These are phyloP conservation scores for Pelosia muscerda DNA, from an alignment of 2,888 invertebrate genomes.

Conservation along the genomic window DNA sequence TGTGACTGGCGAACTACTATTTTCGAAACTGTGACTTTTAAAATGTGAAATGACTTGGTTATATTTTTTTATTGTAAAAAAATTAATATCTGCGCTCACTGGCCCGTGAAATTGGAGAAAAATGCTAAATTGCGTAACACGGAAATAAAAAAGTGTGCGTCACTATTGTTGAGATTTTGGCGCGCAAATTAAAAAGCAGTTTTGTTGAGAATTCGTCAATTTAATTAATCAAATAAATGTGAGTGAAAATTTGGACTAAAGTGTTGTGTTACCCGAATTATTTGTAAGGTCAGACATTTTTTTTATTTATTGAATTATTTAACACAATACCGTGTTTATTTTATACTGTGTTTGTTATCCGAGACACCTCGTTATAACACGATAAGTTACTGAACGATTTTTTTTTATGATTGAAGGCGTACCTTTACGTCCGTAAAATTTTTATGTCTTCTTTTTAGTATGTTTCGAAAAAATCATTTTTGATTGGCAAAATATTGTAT, in stretches of 20 bases:
- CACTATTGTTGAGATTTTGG: slow-evolving; percentile 48
- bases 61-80: slow-evolving; percentile 50
- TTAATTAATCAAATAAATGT: slow-evolving; percentile 22
- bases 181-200: slow-evolving; percentile 46
- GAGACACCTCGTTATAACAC: slow-evolving; percentile 17
- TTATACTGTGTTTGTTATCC: neutral
- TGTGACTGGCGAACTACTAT: slow-evolving; percentile 61
- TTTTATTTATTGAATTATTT: neutral
- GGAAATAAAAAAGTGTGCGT: slow-evolving; percentile 66
- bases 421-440: neutral
- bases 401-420: neutral
- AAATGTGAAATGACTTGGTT: slow-evolving; percentile 47
- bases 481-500: no score
- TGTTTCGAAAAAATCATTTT: slow-evolving; percentile 6
- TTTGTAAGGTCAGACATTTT: slow-evolving; percentile 40
- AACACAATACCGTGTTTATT: neutral
- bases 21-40: slow-evolving; percentile 52
- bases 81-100: slow-evolving; percentile 52
- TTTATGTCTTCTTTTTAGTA: neutral
- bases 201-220: slow-evolving; percentile 30
- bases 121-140: slow-evolving; percentile 64
- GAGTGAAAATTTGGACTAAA: slow-evolving; percentile 43
- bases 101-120: slow-evolving; percentile 77
- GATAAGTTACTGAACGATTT: neutral
- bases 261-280: slow-evolving; percentile 40